Percentiles rank a stretch among this genome's conserved stretches.
Conservation (phyloP, 2,888 invertebrate genomes). For the Lasioglossum vierecki region DNA sequence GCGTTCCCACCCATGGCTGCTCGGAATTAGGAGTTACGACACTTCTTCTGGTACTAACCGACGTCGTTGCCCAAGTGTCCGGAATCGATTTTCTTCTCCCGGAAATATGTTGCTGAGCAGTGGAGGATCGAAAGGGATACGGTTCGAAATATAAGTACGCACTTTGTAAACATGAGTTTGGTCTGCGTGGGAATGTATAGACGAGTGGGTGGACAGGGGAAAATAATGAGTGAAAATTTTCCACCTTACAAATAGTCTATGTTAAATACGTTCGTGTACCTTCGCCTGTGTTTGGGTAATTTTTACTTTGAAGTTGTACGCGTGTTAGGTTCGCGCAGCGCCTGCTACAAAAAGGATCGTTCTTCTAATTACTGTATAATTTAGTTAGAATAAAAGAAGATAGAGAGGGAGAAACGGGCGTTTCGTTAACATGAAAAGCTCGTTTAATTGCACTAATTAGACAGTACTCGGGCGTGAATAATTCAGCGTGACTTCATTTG, state of each 20-base stretch:
- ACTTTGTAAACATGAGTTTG: not conserved
- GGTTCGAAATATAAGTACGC: not conserved
- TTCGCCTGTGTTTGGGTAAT: not conserved
- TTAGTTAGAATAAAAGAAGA: constrained; percentile 18
- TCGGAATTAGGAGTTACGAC: constrained; percentile 39
- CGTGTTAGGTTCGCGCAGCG: not conserved
- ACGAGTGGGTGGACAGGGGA: not conserved
- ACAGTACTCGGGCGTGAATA: constrained; percentile 10
- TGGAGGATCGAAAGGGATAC: not conserved
- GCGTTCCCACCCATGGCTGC: not conserved
- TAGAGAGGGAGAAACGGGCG: not conserved
- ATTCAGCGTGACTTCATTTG: not conserved
- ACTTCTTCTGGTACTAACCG: constrained; percentile 31
- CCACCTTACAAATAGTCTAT: not conserved
- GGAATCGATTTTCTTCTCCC: not conserved
- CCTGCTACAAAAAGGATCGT: constrained; percentile 12
- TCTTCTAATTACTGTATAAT: constrained; percentile 16
- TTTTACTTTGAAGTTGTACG: constrained; percentile 10
- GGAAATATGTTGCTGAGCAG: not conserved
- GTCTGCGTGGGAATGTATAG: not conserved
- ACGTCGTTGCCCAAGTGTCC: not conserved
- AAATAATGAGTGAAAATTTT: constrained; percentile 4
- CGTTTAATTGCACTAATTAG: constrained; percentile 20
- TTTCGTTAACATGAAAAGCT: constrained; percentile 19
- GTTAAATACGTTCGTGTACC: not conserved